A percentile compares a stretch with the other conserved stretches of the same genome.
Evolutionary conservation across 2,113 vertebrate species (phyloP).

Genomic region (Trogon melanurus): DNA sequence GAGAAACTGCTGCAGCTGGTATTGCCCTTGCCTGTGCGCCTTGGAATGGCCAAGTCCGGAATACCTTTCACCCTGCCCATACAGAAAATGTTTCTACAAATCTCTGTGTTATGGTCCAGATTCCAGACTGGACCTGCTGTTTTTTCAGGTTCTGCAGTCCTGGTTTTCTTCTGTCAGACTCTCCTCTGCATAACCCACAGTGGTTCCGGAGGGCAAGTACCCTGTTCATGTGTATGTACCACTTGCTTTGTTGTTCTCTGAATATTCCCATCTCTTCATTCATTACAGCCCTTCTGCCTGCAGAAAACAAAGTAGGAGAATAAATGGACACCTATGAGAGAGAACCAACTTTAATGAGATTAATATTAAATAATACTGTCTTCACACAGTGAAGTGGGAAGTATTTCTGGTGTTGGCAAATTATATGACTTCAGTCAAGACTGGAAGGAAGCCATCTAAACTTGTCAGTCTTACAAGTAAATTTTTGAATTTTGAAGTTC

Average conservation of each 20-base stretch:
- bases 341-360: not conserved
- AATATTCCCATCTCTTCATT: not conserved
- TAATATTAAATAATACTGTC: not conserved
- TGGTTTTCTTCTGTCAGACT: not conserved
- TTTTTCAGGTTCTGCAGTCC: not conserved
- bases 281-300: not conserved
- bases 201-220: not conserved
- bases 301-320: not conserved
- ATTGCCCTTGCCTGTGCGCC: not conserved
- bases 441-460: not conserved
- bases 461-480: not conserved
- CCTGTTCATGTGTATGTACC: not conserved
- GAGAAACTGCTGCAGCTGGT: not conserved
- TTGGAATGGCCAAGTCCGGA: not conserved
- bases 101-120: not conserved
- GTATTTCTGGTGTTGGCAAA: conserved; percentile 6
- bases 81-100: not conserved
- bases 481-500: not conserved
- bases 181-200: not conserved
- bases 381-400: not conserved
- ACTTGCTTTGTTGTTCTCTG: not conserved
- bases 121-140: not conserved
- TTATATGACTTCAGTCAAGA: not conserved
- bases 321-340: not conserved
- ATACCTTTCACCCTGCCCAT: not conserved